Evolutionary conservation across 2,888 invertebrate species (phyloP), one percentile per base, ranked within the genome.

Genomic region (Scaptodrosophila latifasciaeformis): DNA sequence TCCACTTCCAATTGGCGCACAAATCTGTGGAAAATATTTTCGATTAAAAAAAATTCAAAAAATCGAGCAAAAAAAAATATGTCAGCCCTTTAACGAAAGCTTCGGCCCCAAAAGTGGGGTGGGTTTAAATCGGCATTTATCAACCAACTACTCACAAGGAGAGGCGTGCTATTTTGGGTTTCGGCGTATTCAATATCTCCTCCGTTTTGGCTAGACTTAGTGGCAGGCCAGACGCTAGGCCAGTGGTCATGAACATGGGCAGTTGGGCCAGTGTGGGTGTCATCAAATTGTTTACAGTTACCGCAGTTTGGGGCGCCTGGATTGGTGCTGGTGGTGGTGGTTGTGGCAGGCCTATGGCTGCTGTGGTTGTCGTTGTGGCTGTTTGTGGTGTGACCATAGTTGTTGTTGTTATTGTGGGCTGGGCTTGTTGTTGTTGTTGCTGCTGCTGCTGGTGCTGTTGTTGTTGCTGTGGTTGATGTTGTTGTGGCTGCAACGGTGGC

Each of bases 1-100:
- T 94, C 94, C 45, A 91, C 90, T 79, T 90, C 89, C 76, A 93
- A 82, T 83, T 93, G 93, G 54, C 92, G 91, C 68, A 93, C 92
- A 77, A 94, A 90, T 72, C 93, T 93, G 74, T 37, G 77, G 65
- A 60, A 27, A 31, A 15, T 12, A 43, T 52, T 18, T 49, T 40
- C 39, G 29, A 43, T 29, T 24, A 4, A 30, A 30, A 44, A 10
- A 17, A 39, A 46, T 18, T 4, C 31, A 40, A 29, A 21, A 42
- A 24, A 12, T n/a, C n/a, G 18, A 44, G 27, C 10, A 17, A 15
- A 12, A 30, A 40, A 13, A 13, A 40, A 3, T 40, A n/a, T n/a
- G n/a, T n/a, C n/a, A n/a, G n/a, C n/a, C n/a, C 15, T 40, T n/a
- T 12, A 43, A 24, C 27, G 5, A 24, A 18, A 24, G 7, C 24